Evolutionary conservation across 2,113 vertebrate genomes (phyloP).

Genomic region (Clarias batrachus): DNA sequence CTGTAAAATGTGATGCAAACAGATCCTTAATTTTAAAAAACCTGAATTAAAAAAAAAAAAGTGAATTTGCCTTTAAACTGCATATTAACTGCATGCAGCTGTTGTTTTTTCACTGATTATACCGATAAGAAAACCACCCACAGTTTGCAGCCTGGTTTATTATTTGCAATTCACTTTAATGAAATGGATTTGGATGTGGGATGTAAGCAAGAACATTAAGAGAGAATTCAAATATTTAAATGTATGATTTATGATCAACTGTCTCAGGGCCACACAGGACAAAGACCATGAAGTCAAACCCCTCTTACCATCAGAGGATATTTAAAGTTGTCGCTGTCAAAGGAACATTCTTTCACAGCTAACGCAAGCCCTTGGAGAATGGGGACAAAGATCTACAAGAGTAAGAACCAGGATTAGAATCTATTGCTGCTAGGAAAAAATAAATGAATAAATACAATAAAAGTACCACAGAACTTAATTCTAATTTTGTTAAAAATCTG

Average conservation of each 20-base stretch:
- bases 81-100: neutral
- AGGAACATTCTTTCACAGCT: constrained; percentile 96
- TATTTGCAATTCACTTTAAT: neutral
- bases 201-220: neutral
- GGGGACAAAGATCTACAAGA: constrained; percentile 89
- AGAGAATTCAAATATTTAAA: no score
- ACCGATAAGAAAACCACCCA: neutral
- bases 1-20: constrained; percentile 68
- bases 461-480: neutral
- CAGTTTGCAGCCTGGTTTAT: neutral
- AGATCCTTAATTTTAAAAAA: neutral
- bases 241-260: neutral
- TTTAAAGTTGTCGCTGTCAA: constrained; percentile 98
- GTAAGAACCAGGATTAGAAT: constrained; percentile 21
- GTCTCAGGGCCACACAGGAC: neutral
- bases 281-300: neutral
- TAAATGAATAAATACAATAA: neutral
- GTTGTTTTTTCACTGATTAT: neutral
- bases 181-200: neutral
- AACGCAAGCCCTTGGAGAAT: constrained; percentile 91
- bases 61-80: neutral
- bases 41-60: neutral
- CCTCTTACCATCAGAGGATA: constrained; percentile 93
- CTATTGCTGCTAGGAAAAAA: neutral
- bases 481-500: neutral